Base-by-base conservation (phyloP, 1,140 invertebrate genomes). In the Drosophila melanica region DNA sequence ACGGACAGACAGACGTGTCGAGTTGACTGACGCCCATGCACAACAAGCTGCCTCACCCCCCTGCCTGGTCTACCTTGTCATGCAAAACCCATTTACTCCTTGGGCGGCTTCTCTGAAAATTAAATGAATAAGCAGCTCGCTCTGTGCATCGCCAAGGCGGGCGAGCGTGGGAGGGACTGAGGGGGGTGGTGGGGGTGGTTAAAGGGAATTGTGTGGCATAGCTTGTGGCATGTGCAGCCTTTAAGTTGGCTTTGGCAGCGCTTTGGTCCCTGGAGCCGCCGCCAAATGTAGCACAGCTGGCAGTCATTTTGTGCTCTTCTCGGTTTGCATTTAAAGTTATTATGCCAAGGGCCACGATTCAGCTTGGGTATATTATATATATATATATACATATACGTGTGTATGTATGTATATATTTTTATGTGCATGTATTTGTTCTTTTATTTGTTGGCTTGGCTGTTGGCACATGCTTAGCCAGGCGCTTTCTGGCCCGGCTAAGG, bases 261-360 rank as follows among this genome's bases (percentile, higher is more conserved):
- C 33, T 30, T 3, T n/a, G 20, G 4, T 66, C 63, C 63, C 63
- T 53, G 39, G 47, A 66, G 69, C 44, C 23, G 55, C 27, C 45
- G 39, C 50, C 60, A 67, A 74, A 77, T 87, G 48, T 79, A 75
- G 50, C 84, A 82, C 82, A 87, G 84, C 82, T 87, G 82, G 79
- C 71, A 68, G 74, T 73, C 82, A 87, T 86, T 81, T 81, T 45
- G 60, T 16, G 35, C 39, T 44, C 54, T 45, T 67, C 57, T 69
- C 53, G 64, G 81, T 81, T 87, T 87, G 79, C 82, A 86, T 86
- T 86, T 86, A 68, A 82, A 86, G 75, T 79, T 68, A 87, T 87
- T 87, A 73, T 55, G 59, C 72, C 59, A 27, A n/a, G 14, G 72
- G 59, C 72, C 12, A 45, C 11, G 47, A 4, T 64, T 39, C 20